phyloP scores from a whole-genome alignment of 2,888 invertebrate species.

The Syrista parreyssii region DNA sequence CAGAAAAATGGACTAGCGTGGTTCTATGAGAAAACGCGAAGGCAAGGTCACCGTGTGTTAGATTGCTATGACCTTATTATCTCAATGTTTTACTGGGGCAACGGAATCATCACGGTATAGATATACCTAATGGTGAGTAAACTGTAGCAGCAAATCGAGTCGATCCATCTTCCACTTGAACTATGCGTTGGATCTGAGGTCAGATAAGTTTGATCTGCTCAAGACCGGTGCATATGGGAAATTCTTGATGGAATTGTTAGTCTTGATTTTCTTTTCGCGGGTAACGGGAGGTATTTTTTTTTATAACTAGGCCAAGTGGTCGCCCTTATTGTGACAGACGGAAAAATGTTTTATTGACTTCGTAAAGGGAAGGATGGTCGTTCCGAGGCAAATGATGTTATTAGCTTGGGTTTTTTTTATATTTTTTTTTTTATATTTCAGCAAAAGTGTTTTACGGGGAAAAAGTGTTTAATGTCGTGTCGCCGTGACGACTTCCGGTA shows the following conservation, averaged over 20 bases:
- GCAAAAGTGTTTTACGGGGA: too few relatives aligned
- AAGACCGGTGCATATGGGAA: not conserved
- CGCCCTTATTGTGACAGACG: too few relatives aligned
- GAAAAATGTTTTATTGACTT: not conserved
- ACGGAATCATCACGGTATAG: not conserved
- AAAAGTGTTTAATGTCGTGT: too few relatives aligned
- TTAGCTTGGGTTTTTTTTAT: not conserved
- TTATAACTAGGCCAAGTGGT: too few relatives aligned
- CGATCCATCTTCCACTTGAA: not conserved
- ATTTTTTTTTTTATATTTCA: not conserved
- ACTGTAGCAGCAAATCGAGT: not conserved
- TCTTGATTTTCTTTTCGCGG: not conserved
- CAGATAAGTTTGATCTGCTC: not conserved
- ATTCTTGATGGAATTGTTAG: not conserved
- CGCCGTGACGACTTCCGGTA: too few relatives aligned
- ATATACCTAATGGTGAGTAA: not conserved
- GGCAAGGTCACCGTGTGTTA: conserved; percentile 35
- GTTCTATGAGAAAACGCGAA: conserved; percentile 19
- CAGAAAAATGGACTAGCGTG: conserved; percentile 24
- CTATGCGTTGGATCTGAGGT: not conserved
- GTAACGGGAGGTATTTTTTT: too few relatives aligned
- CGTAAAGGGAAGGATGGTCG: not conserved
- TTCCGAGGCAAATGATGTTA: not conserved
- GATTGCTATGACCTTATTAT: conserved; percentile 44
- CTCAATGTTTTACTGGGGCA: not conserved